A percentile compares a stretch with the other conserved stretches of the same genome.
Evolutionary conservation across 2,888 invertebrate species (phyloP).

Genomic region (Erebia aethiops): DNA sequence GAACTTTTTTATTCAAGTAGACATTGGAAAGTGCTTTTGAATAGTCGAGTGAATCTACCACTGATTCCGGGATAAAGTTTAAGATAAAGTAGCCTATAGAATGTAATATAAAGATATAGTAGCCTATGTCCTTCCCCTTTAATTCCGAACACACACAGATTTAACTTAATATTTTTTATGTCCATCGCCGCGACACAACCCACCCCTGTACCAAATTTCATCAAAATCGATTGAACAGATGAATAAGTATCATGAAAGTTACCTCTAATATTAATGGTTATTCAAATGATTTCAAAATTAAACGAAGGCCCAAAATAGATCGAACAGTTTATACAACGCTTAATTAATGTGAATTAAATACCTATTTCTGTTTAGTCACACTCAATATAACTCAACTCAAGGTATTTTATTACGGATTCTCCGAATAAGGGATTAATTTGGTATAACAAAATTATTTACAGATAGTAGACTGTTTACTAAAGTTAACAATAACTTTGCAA

Average conservation of each 20-base stretch:
- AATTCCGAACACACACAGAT: too few species aligned
- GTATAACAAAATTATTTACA: not conserved
- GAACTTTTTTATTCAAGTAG: too few species aligned
- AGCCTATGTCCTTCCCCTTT: too few species aligned
- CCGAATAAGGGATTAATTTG: not conserved
- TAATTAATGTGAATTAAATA: constrained; percentile 6
- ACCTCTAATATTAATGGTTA: not conserved
- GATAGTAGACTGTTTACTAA: not conserved
- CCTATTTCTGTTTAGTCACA: not conserved
- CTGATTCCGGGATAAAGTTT: too few species aligned
- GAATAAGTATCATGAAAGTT: too few species aligned
- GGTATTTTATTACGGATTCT: not conserved
- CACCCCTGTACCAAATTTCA: too few species aligned
- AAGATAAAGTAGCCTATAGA: too few species aligned
- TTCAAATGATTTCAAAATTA: not conserved
- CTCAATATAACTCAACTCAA: not conserved
- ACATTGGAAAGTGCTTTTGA: too few species aligned
- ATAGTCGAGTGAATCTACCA: too few species aligned
- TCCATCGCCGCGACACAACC: too few species aligned
- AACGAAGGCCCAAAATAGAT: not conserved
- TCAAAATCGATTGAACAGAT: not conserved
- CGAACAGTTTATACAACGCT: not conserved
- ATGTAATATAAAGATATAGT: too few species aligned
- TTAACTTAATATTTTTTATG: too few species aligned
- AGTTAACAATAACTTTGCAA: not conserved